These are phyloP conservation scores for Pithys albifrons DNA, from an alignment of 2,113 vertebrate genomes.

Conservation along the genomic window DNA sequence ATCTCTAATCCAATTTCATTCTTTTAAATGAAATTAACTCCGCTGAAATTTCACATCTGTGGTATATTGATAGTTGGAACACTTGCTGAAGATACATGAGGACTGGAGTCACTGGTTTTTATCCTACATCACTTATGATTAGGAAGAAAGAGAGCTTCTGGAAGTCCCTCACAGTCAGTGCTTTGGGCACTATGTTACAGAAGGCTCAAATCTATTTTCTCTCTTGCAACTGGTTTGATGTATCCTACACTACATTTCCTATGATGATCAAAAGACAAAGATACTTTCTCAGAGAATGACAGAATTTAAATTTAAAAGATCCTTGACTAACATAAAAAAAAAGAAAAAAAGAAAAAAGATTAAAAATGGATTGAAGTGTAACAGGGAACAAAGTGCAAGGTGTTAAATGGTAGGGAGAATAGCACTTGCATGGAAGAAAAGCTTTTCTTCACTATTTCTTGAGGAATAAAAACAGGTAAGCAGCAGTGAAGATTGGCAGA, in stretches of 20 bases:
- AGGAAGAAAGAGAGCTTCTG: neutral
- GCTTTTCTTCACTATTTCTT: neutral
- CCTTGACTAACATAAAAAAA: neutral
- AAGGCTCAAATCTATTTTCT: neutral
- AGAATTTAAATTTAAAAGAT: neutral
- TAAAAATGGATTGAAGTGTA: neutral
- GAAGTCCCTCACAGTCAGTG: rapidly evolving
- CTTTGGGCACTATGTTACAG: neutral
- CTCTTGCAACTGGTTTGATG: neutral
- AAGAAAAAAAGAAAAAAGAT: neutral
- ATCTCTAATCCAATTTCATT: neutral
- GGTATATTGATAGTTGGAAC: neutral
- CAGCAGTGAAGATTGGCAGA: neutral
- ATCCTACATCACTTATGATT: neutral
- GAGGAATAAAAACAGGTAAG: neutral
- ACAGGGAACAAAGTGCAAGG: neutral
- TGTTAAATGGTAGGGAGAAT: neutral
- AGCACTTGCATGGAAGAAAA: neutral
- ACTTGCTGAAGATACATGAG: neutral
- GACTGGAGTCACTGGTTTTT: neutral
- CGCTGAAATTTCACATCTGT: rapidly evolving
- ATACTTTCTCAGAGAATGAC: neutral
- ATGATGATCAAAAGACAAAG: neutral
- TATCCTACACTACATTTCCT: neutral
- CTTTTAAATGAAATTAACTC: neutral